Evolutionary conservation across 2,113 vertebrate species (phyloP).

Genomic region (Burhinus bistriatus): DNA sequence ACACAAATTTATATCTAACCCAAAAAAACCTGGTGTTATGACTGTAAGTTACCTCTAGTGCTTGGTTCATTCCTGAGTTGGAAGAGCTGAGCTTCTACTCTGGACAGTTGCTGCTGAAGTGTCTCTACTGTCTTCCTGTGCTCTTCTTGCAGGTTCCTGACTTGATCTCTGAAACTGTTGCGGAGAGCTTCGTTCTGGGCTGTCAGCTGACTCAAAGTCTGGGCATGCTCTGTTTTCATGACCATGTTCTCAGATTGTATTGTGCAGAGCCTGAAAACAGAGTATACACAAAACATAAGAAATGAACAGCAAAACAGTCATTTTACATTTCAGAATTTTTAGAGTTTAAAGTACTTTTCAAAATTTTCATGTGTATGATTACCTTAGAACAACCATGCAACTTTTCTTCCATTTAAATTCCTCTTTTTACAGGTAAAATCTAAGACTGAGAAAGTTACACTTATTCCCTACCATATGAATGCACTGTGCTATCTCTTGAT

Average conservation of each 20-base stretch:
- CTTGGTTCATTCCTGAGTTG: constrained; percentile 82
- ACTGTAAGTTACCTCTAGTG: constrained; percentile 78
- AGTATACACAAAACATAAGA: not conserved
- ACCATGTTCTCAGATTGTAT: constrained; percentile 86
- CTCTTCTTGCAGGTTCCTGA: constrained; percentile 90
- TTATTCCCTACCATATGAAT: not conserved
- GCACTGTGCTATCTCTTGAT: not conserved
- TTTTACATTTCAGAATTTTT: not conserved
- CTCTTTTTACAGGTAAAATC: not conserved
- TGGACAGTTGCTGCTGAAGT: constrained; percentile 87
- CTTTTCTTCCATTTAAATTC: not conserved
- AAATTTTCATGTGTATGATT: not conserved
- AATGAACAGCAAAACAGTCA: not conserved
- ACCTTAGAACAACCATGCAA: not conserved
- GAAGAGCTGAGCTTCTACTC: constrained; percentile 90
- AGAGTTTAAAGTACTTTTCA: not conserved
- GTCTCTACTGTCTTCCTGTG: constrained; percentile 91
- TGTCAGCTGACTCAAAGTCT: constrained; percentile 79
- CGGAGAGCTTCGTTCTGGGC: constrained; percentile 84
- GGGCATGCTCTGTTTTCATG: constrained; percentile 84
- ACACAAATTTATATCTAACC: not conserved
- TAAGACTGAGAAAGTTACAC: not conserved
- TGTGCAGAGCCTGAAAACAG: constrained; percentile 80
- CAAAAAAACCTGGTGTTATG: not conserved
- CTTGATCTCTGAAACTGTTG: constrained; percentile 86